phyloP scores from a whole-genome alignment of 2,888 invertebrate genomes.

The Glyphotaelius pellucidus region DNA sequence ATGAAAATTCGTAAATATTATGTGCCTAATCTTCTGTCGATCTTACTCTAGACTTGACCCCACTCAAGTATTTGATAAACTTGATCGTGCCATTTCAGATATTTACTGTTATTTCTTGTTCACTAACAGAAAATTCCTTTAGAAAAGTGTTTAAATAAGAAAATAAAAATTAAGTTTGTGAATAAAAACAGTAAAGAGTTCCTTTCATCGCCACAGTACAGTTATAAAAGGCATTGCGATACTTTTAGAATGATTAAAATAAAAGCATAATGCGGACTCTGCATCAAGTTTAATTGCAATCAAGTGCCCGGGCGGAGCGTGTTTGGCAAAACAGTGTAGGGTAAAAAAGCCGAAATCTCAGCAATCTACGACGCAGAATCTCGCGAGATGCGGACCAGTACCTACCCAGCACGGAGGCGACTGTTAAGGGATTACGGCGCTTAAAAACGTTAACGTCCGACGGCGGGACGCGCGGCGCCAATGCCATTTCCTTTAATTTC shows the following conservation, averaged over 20 bases:
- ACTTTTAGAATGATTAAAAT: conserved; percentile 36
- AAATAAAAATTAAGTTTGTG: not conserved
- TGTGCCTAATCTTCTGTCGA: too few relatives aligned
- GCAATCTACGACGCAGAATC: conserved; percentile 9
- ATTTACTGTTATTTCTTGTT: too few relatives aligned
- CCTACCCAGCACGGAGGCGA: not conserved
- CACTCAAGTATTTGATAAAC: not conserved
- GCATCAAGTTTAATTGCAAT: conserved; percentile 8
- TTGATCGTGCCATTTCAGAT: not conserved
- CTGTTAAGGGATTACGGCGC: conserved; percentile 50
- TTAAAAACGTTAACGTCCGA: conserved; percentile 60
- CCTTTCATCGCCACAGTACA: not conserved
- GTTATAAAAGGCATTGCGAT: not conserved
- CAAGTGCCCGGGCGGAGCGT: not conserved
- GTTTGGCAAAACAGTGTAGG: conserved; percentile 32
- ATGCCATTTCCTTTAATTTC: conserved; percentile 65
- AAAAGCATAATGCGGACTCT: not conserved
- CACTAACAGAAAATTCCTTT: not conserved
- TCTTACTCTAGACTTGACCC: too few relatives aligned
- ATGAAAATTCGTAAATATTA: too few relatives aligned
- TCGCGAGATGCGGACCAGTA: not conserved
- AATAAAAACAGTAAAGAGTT: not conserved
- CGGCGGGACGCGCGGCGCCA: conserved; percentile 63
- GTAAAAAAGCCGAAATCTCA: conserved; percentile 16
- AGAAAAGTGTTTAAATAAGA: not conserved